Evolutionary conservation across 2,113 vertebrate genomes (phyloP), one percentile per base, ranked within the genome.

Genomic region (Gorsachius goisagi): DNA sequence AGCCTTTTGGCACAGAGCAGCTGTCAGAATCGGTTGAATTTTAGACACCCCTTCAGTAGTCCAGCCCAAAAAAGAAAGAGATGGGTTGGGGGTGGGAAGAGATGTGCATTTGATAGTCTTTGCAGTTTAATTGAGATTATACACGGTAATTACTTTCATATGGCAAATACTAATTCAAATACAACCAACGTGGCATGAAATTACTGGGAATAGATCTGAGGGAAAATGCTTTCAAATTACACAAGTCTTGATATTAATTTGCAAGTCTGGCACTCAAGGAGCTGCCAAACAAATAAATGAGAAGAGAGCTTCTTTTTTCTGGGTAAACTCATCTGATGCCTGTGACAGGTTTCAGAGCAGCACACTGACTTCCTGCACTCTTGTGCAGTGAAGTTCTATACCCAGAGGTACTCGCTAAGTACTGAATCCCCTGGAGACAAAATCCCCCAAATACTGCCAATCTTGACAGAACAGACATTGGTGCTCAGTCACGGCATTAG

Each of bases 1-100:
- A 97, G 96, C 94, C 90, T 95, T 97, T 96, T 94, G 93, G 94
- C 87, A 90, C 64, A 81, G 93, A 93, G 91, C 88, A 94, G 88
- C 91, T 94, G 93, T 95, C 95, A 95, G 94, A 97, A 95, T 95
- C 91, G 71, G 82, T 96, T 96, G 91, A 33, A 85, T 95, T 96
- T 94, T 94, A 90, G 95, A 90, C 85, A 96, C 56, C 85, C 85
- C 56, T 88, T 84, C 66, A 76, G 60, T 14, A 85, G 77, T 11
- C 59, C 75, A 88, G 74, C 55, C 93, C 86, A n/a, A 47, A 82
- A 71, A 19, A 52, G 58, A 77, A 76, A 82, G 74, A 60, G 30
- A 53, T 80, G 76, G 66, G 35, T 27, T 84, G 79, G 78, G 94
- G 88, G 53, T 79, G 45, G 85, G 75, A 84, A 69, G 80, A 56